Conservation (phyloP, 2,888 invertebrate genomes). For the Aleiodes alternator region DNA sequence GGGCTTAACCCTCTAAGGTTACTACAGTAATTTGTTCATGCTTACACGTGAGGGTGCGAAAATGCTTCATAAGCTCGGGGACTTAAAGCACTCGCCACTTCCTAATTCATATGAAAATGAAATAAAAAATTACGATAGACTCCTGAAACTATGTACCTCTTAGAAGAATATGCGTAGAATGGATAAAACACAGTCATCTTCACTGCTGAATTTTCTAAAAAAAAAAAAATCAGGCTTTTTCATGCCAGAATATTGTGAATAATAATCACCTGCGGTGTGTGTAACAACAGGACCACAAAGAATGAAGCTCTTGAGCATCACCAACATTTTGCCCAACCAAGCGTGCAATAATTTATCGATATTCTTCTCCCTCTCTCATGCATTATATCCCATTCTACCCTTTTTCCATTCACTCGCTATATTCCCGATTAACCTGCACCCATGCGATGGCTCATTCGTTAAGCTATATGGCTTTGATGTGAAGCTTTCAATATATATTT, state of each 20-base stretch:
- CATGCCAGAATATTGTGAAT: no score
- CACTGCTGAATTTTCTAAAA: not conserved
- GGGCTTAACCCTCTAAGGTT: no score
- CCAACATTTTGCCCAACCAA: slow-evolving; percentile 23
- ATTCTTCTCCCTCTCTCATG: not conserved
- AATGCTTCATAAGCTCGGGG: no score
- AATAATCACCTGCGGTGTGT: no score
- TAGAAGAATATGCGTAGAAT: not conserved
- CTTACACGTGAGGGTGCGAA: no score
- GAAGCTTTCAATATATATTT: not conserved
- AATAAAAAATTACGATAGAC: no score
- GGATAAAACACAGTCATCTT: not conserved
- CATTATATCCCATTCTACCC: not conserved
- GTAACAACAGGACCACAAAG: no score
- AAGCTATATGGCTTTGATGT: slow-evolving; percentile 14
- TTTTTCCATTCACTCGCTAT: not conserved
- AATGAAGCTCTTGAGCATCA: not conserved
- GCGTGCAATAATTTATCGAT: slow-evolving; percentile 34
- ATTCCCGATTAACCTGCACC: slow-evolving; percentile 7
- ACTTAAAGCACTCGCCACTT: no score
- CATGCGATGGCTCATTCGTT: not conserved
- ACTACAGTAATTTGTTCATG: no score
- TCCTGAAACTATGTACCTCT: no score
- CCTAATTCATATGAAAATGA: no score
- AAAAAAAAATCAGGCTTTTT: not conserved